These are phyloP conservation scores for Entomyzon cyanotis DNA, from an alignment of 2,113 vertebrate species.

Conservation along the genomic window DNA sequence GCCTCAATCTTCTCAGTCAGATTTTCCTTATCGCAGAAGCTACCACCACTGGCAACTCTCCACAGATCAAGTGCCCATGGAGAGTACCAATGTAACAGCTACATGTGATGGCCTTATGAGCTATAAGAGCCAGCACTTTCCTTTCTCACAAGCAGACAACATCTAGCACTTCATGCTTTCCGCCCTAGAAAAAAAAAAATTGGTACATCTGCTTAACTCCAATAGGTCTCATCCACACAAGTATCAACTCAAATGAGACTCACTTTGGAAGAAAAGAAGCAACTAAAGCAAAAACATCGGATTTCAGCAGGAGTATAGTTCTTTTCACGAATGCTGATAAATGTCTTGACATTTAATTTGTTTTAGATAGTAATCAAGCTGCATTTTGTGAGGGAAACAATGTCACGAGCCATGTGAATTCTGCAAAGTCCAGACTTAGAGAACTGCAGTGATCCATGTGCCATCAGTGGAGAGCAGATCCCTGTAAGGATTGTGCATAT, in stretches of 20 bases:
- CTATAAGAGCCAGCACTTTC: background rate
- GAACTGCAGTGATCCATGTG: accelerated
- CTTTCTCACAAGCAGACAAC: background rate
- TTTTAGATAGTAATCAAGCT: background rate
- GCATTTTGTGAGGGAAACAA: background rate
- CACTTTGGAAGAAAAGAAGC: background rate
- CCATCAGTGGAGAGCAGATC: background rate
- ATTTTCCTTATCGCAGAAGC: background rate
- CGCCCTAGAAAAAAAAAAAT: background rate
- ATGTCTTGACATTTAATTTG: background rate
- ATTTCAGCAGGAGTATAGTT: background rate
- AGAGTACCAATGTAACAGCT: background rate
- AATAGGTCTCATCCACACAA: background rate
- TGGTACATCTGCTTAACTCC: background rate
- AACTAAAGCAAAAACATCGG: background rate
- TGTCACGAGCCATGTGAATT: background rate
- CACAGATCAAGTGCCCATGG: background rate
- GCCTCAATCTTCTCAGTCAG: background rate
- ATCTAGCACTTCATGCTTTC: background rate
- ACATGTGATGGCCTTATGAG: background rate
- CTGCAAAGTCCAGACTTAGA: background rate
- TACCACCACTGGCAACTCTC: background rate
- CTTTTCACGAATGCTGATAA: background rate
- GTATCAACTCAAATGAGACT: background rate
- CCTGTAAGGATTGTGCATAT: background rate